phyloP scores from a whole-genome alignment of 2,113 vertebrate species.

The Vanacampus margaritifer region DNA sequence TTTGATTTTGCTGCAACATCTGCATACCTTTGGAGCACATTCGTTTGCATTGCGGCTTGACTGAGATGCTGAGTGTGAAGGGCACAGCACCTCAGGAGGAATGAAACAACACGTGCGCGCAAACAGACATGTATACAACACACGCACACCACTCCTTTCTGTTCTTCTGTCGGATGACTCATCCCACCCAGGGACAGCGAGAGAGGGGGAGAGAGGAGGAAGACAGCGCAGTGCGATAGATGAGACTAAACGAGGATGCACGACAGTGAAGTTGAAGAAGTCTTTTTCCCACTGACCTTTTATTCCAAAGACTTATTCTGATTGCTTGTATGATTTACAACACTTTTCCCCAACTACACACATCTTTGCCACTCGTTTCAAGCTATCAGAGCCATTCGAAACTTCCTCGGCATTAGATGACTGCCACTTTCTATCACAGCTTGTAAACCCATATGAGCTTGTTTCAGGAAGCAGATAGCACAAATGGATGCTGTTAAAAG shows the following conservation, averaged over 20 bases:
- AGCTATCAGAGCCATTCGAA: constrained; percentile 41
- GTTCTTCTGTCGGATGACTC: constrained; percentile 64
- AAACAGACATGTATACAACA: constrained; percentile 15
- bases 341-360: constrained; percentile 16
- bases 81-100: constrained; percentile 63
- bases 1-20: not conserved
- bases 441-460: constrained; percentile 20
- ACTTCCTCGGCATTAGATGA: constrained; percentile 34
- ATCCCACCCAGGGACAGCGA: constrained; percentile 65
- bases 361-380: constrained; percentile 32
- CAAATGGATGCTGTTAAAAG: constrained; percentile 51
- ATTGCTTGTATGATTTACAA: constrained; percentile 29
- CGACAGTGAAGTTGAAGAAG: constrained; percentile 25
- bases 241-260: constrained; percentile 26
- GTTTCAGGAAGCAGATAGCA: constrained; percentile 43
- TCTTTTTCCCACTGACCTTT: constrained; percentile 49
- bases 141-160: constrained; percentile 41
- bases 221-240: constrained; percentile 26
- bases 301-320: constrained; percentile 35
- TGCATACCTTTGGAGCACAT: constrained; percentile 23
- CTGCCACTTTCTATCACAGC: constrained; percentile 28
- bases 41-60: constrained; percentile 44
- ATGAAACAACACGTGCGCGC: constrained; percentile 42
- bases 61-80: constrained; percentile 61
- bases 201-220: constrained; percentile 34